Evolutionary conservation across 2,888 invertebrate genomes (phyloP).

Genomic region (Cryptosula pallasiana): DNA sequence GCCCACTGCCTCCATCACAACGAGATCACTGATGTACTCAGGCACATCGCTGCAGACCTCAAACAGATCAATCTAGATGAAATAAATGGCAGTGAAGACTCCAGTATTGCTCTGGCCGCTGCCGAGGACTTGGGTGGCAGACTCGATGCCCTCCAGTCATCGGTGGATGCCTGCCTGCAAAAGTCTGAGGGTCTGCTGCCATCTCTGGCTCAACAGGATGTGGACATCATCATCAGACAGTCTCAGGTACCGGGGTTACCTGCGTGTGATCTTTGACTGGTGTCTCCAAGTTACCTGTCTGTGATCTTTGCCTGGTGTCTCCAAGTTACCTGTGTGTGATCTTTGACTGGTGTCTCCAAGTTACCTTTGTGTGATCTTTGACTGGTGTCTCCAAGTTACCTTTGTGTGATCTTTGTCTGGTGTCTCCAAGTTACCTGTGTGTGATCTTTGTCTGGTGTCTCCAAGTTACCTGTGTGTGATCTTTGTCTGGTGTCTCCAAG

Average conservation of each 20-base stretch:
- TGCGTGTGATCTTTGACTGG: too few relatives aligned
- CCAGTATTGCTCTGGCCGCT: neutral
- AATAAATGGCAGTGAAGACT: slow-evolving; percentile 9
- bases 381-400: too few relatives aligned
- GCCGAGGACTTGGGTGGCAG: neutral
- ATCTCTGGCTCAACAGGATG: neutral
- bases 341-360: too few relatives aligned
- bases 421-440: too few relatives aligned
- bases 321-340: too few relatives aligned
- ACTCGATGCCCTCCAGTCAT: neutral
- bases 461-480: too few relatives aligned
- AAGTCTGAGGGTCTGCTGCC: neutral
- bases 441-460: too few relatives aligned
- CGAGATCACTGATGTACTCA: neutral
- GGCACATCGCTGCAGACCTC: neutral
- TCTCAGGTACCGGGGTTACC: slow-evolving; percentile 16
- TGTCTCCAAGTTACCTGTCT: too few relatives aligned
- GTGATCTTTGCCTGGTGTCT: too few relatives aligned
- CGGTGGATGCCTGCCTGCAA: slow-evolving; percentile 12
- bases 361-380: too few relatives aligned
- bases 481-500: too few relatives aligned
- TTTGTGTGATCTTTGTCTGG: too few relatives aligned
- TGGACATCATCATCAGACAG: neutral
- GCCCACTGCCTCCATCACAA: slow-evolving; percentile 19
- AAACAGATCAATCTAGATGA: neutral